Evolutionary conservation across 1,140 invertebrate genomes (phyloP).

Genomic region (Hyposmocoma kahamanoa): DNA sequence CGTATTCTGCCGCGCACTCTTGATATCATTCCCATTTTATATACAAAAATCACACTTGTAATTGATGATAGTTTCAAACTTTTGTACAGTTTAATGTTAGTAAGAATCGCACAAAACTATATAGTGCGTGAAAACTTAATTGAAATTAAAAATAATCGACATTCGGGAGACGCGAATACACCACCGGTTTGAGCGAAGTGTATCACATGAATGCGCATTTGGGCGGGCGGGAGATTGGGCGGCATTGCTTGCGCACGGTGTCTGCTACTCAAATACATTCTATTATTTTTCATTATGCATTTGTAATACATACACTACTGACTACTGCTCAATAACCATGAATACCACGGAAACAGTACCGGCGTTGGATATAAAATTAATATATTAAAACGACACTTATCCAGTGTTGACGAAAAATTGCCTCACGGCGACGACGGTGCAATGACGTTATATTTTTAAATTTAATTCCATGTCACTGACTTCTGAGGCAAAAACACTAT

Average conservation of each 20-base stretch:
- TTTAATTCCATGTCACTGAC: constrained; percentile 50
- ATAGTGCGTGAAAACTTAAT: too few species aligned
- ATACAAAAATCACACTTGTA: not conserved
- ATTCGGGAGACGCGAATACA: constrained; percentile 12
- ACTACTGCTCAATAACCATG: too few species aligned
- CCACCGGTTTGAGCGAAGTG: constrained; percentile 30
- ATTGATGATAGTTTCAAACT: not conserved
- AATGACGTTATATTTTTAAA: constrained; percentile 43
- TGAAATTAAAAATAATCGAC: too few species aligned
- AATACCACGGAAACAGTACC: too few species aligned
- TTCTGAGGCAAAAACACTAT: constrained; percentile 21
- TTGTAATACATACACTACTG: too few species aligned
- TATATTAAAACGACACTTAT: too few species aligned
- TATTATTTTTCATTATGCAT: too few species aligned
- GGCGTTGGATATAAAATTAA: too few species aligned
- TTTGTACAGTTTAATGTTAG: too few species aligned
- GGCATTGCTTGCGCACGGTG: constrained; percentile 40
- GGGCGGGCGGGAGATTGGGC: constrained; percentile 28
- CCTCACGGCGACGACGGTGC: constrained; percentile 8
- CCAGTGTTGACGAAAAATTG: too few species aligned
- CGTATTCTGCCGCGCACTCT: constrained; percentile 77
- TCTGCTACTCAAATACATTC: too few species aligned
- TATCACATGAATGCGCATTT: constrained; percentile 52
- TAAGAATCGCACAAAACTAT: not conserved
- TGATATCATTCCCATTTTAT: constrained; percentile 80